These are phyloP conservation scores for Chaunax sp. DNA, from an alignment of 2,797 vertebrate species.

Conservation along the genomic window DNA sequence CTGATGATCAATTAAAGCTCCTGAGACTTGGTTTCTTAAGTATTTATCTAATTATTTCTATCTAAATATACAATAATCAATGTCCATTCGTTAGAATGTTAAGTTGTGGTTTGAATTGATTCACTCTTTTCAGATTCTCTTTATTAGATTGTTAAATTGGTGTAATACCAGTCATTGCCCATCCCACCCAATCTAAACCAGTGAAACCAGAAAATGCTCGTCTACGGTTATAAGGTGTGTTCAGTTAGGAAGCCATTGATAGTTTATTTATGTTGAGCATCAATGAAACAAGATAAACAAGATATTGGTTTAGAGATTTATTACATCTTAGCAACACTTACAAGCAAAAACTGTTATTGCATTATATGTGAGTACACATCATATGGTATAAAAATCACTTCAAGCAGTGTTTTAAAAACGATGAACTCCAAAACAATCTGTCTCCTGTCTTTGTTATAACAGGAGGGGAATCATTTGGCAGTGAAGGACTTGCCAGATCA, in stretches of 20 bases:
- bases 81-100: no score
- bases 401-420: not conserved
- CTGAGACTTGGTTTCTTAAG: no score
- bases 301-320: not conserved
- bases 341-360: no score
- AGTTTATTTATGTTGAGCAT: constrained; percentile 2
- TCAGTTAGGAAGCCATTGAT: not conserved
- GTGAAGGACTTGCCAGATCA: no score
- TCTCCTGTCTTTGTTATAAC: no score
- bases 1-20: no score
- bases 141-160: not conserved
- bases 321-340: not conserved
- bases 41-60: no score
- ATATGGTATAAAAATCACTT: not conserved
- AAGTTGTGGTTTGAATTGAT: no score
- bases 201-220: not conserved
- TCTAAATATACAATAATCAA: no score
- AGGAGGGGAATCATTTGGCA: no score
- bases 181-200: not conserved
- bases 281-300: not conserved
- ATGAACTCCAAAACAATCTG: not conserved
- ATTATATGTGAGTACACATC: no score
- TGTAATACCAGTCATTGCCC: not conserved
- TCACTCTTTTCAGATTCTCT: no score
- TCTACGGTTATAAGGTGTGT: not conserved